Base-by-base conservation (phyloP, 2,113 vertebrate genomes). In the Microcebus ravelobensis region DNA sequence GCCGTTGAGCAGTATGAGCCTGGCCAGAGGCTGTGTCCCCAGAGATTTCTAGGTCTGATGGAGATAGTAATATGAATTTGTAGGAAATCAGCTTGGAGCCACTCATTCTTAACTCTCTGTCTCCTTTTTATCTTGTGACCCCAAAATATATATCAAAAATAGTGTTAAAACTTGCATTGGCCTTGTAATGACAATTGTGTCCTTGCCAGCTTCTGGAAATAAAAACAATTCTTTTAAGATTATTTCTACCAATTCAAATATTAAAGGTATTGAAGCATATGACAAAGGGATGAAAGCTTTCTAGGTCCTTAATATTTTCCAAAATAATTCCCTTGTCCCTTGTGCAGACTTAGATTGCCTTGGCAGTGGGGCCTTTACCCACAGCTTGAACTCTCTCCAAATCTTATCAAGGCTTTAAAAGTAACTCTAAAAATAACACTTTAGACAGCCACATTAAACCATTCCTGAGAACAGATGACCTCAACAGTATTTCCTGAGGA, bases 381-480 rank as follows among this genome's bases (percentile, higher is more conserved):
- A 27, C 91, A 92, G 68, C 95, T 71, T 94, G 93, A 85, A 59
- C 90, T 82, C 95, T 93, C 74, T 90, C 45, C 36, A 76, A 85
- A 87, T 93, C 82, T 96, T 95, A 94, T 91, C 81, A 77, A 95
- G 87, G 39, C 67, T 81, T 95, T 96, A 59, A 96, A 94, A 93
- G 92, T 90, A 93, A 85, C 92, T 92, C 86, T 91, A 23, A 84
- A 93, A 94, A 80, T 76, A 93, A 86, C 48, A 39, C 65, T 76
- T 70, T 90, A 81, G 70, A 88, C 59, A 93, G 79, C 82, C 70
- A 81, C 76, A 76, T 87, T 90, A 91, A 95, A 94, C 36, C 25
- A 23, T 68, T 87, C 77, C 86, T 65, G 25, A 88, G 94, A 91
- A 84, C 77, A 96, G 63, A 87, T 55, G 52, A 87, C 86, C 45